Base-by-base conservation (phyloP, 1,140 invertebrate species). In the Nomia melanderi region DNA sequence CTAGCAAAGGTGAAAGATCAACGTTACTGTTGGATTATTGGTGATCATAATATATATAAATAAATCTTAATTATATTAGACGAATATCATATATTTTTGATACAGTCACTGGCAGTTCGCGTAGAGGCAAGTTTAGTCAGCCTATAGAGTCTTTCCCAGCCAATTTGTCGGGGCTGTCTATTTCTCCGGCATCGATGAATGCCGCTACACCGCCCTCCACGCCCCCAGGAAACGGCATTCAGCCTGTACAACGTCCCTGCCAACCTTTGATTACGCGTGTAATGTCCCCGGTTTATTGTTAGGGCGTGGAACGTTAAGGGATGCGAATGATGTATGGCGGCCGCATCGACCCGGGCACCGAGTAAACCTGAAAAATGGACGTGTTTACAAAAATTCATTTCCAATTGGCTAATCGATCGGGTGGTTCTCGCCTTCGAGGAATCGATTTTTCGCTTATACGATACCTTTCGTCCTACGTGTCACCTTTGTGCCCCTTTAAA, bases 201-300 rank as follows among this genome's bases (percentile, higher is more conserved):
- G 66, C 66, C 50, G 67, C 54, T 36, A 78, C 72, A 12, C 67
- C 77, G 78, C 72, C 83, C 84, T 59, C 33, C 71, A 80, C 70
- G 76, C 76, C 79, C 78, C 83, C 65, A 69, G 81, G 83, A 87
- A 86, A 86, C 73, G 60, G 75, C 79, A 87, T 89, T 90, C 81
- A 83, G 76, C 23, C 36, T 71, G 60, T 77, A 71, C 50, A 87
- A 86, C 89, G 87, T 85, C 87, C 86, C 79, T 73, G 56, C 83
- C 67, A 66, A 70, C 79, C 81, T 82, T 73, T 66, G 75, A 77
- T 87, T 84, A 73, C 64, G 75, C 79, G 67, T 84, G 78, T 86
- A 87, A 89, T 83, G 81, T 77, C 75, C 78, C 85, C 79, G 79
- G 73, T 86, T 88, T 86, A 89, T 89, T 82, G 81, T 88, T 50